Evolutionary conservation across 2,888 invertebrate species (phyloP), one percentile per base, ranked within the genome.

Genomic region (Venustoraphidia nigricollis): DNA sequence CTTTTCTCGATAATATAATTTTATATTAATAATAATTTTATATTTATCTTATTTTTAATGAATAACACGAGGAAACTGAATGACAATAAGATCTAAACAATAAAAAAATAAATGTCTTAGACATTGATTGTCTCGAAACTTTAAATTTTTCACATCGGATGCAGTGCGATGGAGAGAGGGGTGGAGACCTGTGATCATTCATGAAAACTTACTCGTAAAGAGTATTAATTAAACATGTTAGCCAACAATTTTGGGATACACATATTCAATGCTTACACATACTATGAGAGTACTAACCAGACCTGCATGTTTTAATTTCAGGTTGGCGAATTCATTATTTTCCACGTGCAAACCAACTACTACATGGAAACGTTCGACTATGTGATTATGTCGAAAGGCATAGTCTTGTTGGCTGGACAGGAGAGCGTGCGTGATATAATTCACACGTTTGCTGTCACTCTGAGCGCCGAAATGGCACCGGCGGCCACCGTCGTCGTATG

Each of bases 241-340:
- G 6, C 5, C 10, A 3, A 38, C 11, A 38, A 38, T 38, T n/a
- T 38, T n/a, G 38, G 11, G 11, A 38, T 2, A 4, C 38, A 36
- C 36, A 2, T 45, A 13, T 38, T 38, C 34, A 45, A 10, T 17
- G 3, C 8, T 4, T 5, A 44, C n/a, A 44, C 13, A 44, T 10
- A 34, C 2, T 44, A 14, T 10, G 9, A 14, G 8, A n/a, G 14
- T 34, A 34, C 9, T 34, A 34, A 34, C 35, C 6, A 36, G 17
- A 17, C 4, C 17, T 4, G 17, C 17, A 17, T 44, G 36, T 46
- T 43, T 46, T 11, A 46, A 39, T 59, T 54, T 1, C 67, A 87
- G 76, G 92, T 95, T 11, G 94, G 94, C 35, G 90, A 94, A 64
- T 95, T 93, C 63, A 85, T 95, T 59, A 83, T 96, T 49, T 87